phyloP scores from a whole-genome alignment of 2,113 vertebrate genomes.

The Anolis carolinensis region DNA sequence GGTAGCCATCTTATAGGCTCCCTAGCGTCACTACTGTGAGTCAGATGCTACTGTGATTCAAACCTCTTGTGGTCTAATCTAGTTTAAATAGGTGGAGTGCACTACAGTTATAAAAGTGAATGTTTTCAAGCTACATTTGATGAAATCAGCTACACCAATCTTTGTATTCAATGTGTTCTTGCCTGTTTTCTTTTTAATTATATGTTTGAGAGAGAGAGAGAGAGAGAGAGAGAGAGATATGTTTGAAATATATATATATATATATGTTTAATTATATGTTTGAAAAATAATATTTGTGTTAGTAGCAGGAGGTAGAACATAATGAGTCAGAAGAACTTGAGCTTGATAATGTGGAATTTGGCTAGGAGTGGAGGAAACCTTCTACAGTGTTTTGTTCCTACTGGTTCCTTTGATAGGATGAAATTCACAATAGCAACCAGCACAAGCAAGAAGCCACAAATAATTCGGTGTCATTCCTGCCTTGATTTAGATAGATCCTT shows the following conservation, averaged over 20 bases:
- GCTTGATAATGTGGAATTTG: background rate
- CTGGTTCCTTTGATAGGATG: too few relatives aligned
- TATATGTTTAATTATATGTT: background rate
- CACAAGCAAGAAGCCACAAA: too few relatives aligned
- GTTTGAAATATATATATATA: too few relatives aligned
- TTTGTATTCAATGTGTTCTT: background rate
- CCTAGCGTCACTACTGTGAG: background rate
- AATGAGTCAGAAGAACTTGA: too few relatives aligned
- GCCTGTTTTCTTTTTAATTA: background rate
- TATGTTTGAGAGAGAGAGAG: too few relatives aligned
- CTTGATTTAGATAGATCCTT: too few relatives aligned
- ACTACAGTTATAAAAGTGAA: background rate
- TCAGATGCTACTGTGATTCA: background rate
- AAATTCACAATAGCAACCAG: too few relatives aligned
- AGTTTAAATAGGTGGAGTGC: background rate
- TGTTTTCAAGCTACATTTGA: background rate
- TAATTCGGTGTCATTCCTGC: too few relatives aligned
- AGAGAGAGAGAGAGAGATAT: too few relatives aligned
- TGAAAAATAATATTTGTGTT: background rate
- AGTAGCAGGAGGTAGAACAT: background rate
- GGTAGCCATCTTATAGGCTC: background rate
- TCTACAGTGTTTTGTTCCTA: too few relatives aligned
- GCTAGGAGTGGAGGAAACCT: too few relatives aligned
- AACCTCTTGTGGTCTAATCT: background rate
- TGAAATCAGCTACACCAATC: background rate